Conservation (phyloP, 2,888 invertebrate species). For the Dolichopus griseipennis region DNA sequence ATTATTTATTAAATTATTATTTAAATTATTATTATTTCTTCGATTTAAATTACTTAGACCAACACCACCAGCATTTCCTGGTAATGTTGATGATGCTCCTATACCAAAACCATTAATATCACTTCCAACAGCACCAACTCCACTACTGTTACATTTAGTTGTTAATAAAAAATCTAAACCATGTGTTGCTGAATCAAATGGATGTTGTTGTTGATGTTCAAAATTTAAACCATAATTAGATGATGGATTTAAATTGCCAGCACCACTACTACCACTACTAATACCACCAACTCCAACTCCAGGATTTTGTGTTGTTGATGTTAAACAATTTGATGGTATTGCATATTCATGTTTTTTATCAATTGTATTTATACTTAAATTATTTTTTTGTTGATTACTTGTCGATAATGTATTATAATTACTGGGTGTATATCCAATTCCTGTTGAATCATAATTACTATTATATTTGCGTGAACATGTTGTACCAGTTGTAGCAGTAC, state of each 20-base stretch:
- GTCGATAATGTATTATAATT: constrained; percentile 25
- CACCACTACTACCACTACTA: constrained; percentile 13
- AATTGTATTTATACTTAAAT: constrained; percentile 13
- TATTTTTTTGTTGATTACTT: constrained; percentile 16
- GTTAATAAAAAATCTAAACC: background rate
- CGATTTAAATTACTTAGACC: background rate
- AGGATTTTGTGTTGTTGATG: constrained; percentile 18
- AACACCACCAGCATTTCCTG: background rate
- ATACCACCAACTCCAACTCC: constrained; percentile 20
- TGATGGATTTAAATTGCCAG: background rate
- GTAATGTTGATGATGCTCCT: background rate
- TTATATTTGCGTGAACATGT: background rate
- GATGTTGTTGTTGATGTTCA: background rate
- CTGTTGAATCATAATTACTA: background rate
- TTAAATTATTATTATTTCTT: background rate
- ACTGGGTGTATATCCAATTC: background rate
- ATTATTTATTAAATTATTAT: background rate
- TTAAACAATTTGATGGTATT: constrained; percentile 36
- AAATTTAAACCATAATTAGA: constrained; percentile 5
- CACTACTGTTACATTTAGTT: background rate
- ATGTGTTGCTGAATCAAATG: background rate
- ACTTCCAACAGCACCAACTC: background rate
- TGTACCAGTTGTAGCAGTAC: background rate
- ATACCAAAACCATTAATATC: background rate
- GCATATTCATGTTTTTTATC: constrained; percentile 36